Evolutionary conservation across 2,113 vertebrate species (phyloP), one percentile per base, ranked within the genome.

Genomic region (Brienomyrus brachyistius): DNA sequence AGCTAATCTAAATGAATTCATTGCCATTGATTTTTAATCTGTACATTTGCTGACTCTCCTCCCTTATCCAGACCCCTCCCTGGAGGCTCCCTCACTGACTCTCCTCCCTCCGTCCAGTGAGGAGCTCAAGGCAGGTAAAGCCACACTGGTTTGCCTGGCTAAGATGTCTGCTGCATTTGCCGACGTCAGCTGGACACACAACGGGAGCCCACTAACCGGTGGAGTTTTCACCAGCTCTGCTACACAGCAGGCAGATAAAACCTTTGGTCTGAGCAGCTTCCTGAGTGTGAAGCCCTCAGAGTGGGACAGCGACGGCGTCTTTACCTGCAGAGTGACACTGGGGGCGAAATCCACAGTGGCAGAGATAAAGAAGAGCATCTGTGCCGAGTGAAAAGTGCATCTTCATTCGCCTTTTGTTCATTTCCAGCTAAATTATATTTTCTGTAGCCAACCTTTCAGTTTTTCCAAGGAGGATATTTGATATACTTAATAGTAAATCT

Each of bases 251-350:
- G 17, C 92, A 35, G 94, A 94, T 90, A 92, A 92, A 47, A 93
- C 89, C 62, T 95, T 92, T 91, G 90, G 92, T 35, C 92, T 94
- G 91, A 95, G 93, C 94, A 94, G 93, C 91, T 91, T 91, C 84
- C 90, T 94, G 92, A 43, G n/a, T 91, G 80, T 94, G 88, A 88
- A 91, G 90, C 54, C 89, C 7, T 90, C 92, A 35, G 91, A 94
- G 50, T 95, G 94, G 94, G 91, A 90, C 91, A 89, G 27, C 21
- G 90, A 91, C 31, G 86, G 91, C 70, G 48, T 88, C 77, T 93
- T 90, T 90, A 90, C 91, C 86, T 94, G 93, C 90, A 89, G 90
- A 91, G 92, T 94, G 90, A 91, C 93, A 90, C 2, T 90, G 88
- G 92, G 92, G 56, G 56, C 56, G 23, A 59, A 59, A 59, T 59